Base-by-base conservation (phyloP, 64 coral and sea anemone species). In the Pachyseris speciosa region DNA sequence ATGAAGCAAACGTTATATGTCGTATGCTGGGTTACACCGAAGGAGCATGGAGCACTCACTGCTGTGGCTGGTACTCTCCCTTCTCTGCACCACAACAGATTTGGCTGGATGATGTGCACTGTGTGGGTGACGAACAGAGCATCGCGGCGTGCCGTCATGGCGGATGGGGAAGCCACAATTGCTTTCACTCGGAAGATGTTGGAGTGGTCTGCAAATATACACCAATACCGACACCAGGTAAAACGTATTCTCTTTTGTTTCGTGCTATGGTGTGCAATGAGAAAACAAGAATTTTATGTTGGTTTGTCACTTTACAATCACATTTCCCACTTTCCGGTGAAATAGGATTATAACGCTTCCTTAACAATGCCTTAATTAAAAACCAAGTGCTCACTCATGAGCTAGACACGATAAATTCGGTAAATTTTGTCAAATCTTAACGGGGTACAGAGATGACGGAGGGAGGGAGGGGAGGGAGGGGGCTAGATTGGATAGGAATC, bases 71-170 rank as follows among this genome's bases (percentile, higher is more conserved):
- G 77, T 81, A 81, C 19, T 32, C 9, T 24, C 4, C 1, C 1
- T 41, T 7, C 32, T 44, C 64, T 15, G 75, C 65, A 11, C 67
- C 51, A 34, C 24, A 53, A 16, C 70, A 40, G 31, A 96, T 96
- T 75, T 96, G 94, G 94, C 7, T 96, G 17, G 89, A 92, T 61
- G 64, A 96, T 60, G 94, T 96, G 10, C 36, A 67, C 24, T 96
- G 94, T 39, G 38, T 76, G 3, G 94, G 94, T 22, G 78, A 89
- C 25, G 94, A 96, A 33, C 26, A 75, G 8, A 87, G 75, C 55
- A 88, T 96, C 17, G 44, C 38, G 2, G 75, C 67, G 24, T 96
- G 94, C 33, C 40, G 52, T 3, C 84, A 92, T 67, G 77, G 70
- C 15, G 67, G 74, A 26, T 95, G 89, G 89, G 94, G 94, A 67